Conservation (phyloP, 2,888 invertebrate genomes). For the Xanthorhoe spadicearia region DNA sequence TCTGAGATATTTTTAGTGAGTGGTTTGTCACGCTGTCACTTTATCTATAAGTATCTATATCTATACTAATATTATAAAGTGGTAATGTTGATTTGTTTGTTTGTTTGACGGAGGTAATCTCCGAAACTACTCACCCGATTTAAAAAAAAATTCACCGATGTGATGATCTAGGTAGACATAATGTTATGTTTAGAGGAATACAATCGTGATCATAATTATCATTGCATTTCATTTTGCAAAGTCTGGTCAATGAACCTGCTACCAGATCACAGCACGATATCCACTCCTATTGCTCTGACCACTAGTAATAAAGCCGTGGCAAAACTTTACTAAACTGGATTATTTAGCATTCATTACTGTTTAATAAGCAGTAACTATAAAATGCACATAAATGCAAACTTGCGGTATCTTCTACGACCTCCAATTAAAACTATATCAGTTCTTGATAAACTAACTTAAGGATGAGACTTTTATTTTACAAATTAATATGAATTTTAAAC, state of each 20-base stretch:
- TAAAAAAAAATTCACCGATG: no score
- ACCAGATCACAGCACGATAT: neutral
- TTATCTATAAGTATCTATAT: no score
- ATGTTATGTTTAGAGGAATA: no score
- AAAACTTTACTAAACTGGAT: slow-evolving; percentile 9
- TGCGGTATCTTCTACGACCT: slow-evolving; percentile 16
- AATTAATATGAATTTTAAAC: neutral
- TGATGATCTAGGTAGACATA: no score
- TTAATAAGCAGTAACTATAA: slow-evolving; percentile 19
- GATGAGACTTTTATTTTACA: neutral
- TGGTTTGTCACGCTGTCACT: no score
- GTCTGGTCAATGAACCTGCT: neutral
- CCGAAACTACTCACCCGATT: no score
- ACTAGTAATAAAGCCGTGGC: neutral
- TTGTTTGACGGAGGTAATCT: no score
- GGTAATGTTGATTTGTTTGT: no score
- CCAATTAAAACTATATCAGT: slow-evolving; percentile 56
- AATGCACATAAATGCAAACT: slow-evolving; percentile 26
- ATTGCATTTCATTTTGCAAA: neutral
- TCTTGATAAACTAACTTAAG: neutral
- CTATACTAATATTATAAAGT: no score
- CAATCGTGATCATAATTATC: no score
- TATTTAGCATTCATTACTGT: slow-evolving; percentile 20
- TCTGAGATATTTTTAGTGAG: no score
- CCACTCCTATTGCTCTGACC: neutral